Evolutionary conservation across 2,888 invertebrate species (phyloP), one percentile per base, ranked within the genome.

Genomic region (Silvanus unidentatus): DNA sequence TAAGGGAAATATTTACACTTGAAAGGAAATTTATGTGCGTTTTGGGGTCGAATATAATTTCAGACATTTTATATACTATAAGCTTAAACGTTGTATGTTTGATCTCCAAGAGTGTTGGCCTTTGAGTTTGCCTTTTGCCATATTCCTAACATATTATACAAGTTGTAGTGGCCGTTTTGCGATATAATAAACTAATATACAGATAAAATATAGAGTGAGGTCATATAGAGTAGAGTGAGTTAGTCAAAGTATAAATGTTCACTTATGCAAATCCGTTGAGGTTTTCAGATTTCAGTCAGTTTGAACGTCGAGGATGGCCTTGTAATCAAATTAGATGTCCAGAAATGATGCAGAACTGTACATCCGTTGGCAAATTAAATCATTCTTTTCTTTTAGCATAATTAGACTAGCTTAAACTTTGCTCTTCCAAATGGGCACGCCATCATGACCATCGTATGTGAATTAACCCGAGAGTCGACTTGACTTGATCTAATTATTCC

Each of bases 401-500:
- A 66, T 67, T 66, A 67, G 43, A 38, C 50, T 62, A 63, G 11
- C 63, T 59, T 65, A 62, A 67, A 67, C 65, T 67, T 66, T 62
- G 65, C 65, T 60, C 60, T 62, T 60, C 60, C 55, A 51, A 54
- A 55, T 30, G 37, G 52, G 45, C 44, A 39, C 48, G 37, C 8
- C 36, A 12, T 39, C 27, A 48, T 42, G 49, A 54, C 58, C 59
- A 57, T 58, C 62, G 60, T 61, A 61, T 63, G 63, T 61, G 64
- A 66, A 66, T 68, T 68, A 65, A 64, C 64, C 62, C 61, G 57
- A 39, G 40, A 62, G 58, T 60, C 61, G 63, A 63, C 61, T 64
- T 58, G 57, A 60, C 63, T 65, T 70, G 68, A 70, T 70, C 68
- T 68, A 70, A 70, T 70, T 70, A 69, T 66, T 64, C 64, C 60